Base-by-base conservation (phyloP, 2,888 invertebrate genomes). In the Alsophila aescularia region DNA sequence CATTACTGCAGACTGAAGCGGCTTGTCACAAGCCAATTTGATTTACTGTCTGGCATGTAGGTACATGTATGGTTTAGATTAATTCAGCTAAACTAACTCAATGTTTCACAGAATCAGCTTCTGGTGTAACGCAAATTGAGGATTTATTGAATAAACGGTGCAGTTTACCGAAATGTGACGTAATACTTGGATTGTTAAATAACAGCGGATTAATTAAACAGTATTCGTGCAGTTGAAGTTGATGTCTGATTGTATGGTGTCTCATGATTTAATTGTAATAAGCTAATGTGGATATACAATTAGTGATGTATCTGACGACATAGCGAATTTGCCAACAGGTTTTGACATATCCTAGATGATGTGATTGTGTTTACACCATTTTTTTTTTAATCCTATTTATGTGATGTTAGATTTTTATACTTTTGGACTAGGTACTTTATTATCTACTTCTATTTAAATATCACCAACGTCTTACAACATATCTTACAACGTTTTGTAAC, bases 1-100 rank as follows among this genome's bases (percentile, higher is more conserved):
- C 58, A 70, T 74, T 72, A 71, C 66, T 32, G 64, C 57, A 56
- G 63, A 61, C 64, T 67, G 72, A 75, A 70, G 59, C 56, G 61
- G 56, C 60, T 58, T 73, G 75, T 75, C 77, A 61, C 55, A 55
- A 55, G 54, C 48, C 67, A 67, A 72, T 76, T 75, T 79, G 79
- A 79, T 79, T 79, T 77, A 79, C 67, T 52, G 68, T 59, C 62
- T 59, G 58, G 34, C 47, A 9, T 47, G 52, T 51, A 52, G 45
- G 41, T 32, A 35, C 44, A 21, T 52, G 56, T 58, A 47, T 45
- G 52, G 52, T 31, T 51, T 52, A 37, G 60, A 65, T 65, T 65
- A 60, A 60, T 62, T 60, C 48, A 43, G 43, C 45, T 52, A 40
- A 53, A 51, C 56, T 52, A 52, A 58, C 42, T 53, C 29, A 13